A percentile compares a stretch with the other conserved stretches of the same genome.
Conservation (phyloP, 2,113 vertebrate species). For the Carettochelys insculpta region DNA sequence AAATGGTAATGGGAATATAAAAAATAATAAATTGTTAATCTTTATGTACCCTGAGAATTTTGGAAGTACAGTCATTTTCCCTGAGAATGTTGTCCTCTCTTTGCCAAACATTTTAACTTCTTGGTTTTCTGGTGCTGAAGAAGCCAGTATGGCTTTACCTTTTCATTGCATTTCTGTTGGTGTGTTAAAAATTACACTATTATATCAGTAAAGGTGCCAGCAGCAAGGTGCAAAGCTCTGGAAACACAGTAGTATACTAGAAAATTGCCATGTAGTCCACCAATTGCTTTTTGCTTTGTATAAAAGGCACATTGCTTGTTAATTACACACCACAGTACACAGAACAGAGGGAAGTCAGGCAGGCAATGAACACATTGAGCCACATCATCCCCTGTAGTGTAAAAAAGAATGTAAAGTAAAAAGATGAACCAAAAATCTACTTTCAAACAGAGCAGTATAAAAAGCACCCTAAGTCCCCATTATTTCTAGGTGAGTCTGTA, state of each 20-base stretch:
- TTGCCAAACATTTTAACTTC: constrained; percentile 70
- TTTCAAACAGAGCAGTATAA: neutral
- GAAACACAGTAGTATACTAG: constrained; percentile 53
- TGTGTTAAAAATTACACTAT: constrained; percentile 56
- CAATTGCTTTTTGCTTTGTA: constrained; percentile 52
- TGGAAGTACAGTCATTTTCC: constrained; percentile 39
- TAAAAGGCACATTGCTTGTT: constrained; percentile 42
- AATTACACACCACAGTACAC: constrained; percentile 54
- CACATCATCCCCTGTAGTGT: neutral
- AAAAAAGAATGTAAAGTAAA: constrained; percentile 13
- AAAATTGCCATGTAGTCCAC: constrained; percentile 57
- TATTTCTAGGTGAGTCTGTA: neutral
- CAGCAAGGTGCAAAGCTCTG: constrained; percentile 62
- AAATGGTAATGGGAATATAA: constrained; percentile 43
- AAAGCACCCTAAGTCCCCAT: neutral
- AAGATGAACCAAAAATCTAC: constrained; percentile 29
- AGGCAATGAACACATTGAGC: constrained; percentile 24
- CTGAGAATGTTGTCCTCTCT: constrained; percentile 35
- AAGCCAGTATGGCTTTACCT: constrained; percentile 52
- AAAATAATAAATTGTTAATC: constrained; percentile 54
- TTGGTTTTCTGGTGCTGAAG: constrained; percentile 46
- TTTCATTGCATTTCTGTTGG: constrained; percentile 37
- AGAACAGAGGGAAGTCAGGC: constrained; percentile 49
- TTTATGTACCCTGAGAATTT: constrained; percentile 52
- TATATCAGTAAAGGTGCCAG: constrained; percentile 48